A percentile compares a stretch with the other conserved stretches of the same genome.
Conservation (phyloP, 2,797 vertebrate genomes). For the Aratinga solstitialis region DNA sequence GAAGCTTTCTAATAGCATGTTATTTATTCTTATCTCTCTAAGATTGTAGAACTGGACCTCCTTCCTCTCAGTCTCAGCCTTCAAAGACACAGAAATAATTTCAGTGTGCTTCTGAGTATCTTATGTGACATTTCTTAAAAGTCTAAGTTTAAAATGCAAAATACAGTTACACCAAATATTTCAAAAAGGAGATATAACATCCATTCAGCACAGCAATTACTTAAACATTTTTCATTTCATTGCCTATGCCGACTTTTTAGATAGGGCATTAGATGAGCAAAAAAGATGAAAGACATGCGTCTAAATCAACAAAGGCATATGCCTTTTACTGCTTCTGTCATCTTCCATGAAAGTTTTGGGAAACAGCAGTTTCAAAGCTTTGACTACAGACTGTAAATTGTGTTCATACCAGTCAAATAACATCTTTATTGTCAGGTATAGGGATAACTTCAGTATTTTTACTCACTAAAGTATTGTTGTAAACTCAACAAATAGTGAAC, state of each 20-base stretch:
- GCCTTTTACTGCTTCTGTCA: background rate
- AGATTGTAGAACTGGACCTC: background rate
- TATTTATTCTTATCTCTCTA: background rate
- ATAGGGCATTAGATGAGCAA: background rate
- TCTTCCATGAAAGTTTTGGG: background rate
- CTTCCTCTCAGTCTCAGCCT: background rate
- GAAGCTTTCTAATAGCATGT: background rate
- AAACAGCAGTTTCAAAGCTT: background rate
- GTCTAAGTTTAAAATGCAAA: background rate
- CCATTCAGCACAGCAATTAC: background rate
- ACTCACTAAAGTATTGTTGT: background rate
- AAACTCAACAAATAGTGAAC: background rate
- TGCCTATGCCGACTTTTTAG: background rate
- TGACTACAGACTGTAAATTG: background rate
- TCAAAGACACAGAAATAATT: background rate
- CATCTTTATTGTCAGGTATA: background rate
- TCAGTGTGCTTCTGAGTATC: background rate
- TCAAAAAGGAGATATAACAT: background rate
- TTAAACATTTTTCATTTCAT: background rate
- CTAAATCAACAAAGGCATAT: background rate
- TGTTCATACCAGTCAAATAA: background rate
- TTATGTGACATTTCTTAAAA: background rate
- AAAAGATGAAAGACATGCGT: conserved; percentile 41
- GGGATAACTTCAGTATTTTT: background rate
- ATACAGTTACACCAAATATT: background rate